Evolutionary conservation across 1,140 invertebrate species (phyloP).

Genomic region (Lamellibrachia luymesi): DNA sequence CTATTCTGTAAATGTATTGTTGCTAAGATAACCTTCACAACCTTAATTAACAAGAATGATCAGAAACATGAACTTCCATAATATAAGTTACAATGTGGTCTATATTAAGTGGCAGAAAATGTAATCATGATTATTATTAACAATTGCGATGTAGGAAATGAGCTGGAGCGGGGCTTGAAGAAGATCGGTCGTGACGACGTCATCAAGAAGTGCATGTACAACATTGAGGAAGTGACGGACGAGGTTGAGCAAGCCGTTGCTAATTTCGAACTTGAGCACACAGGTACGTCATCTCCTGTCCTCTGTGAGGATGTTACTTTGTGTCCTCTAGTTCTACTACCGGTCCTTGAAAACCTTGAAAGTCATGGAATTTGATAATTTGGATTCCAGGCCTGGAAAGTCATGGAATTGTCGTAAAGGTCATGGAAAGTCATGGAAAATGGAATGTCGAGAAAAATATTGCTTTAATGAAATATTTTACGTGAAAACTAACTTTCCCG

Average conservation of each 20-base stretch:
- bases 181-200: slow-evolving; percentile 90
- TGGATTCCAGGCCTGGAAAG: too few relatives aligned
- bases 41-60: neutral
- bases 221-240: slow-evolving; percentile 76
- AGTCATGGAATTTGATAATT: too few relatives aligned
- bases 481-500: too few relatives aligned
- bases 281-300: slow-evolving; percentile 46
- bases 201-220: slow-evolving; percentile 84
- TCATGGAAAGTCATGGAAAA: too few relatives aligned
- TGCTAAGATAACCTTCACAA: neutral
- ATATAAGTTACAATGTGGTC: neutral
- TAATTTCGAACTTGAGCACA: slow-evolving; percentile 73
- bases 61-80: neutral
- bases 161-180: slow-evolving; percentile 82
- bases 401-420: too few relatives aligned
- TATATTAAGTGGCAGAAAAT: neutral
- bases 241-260: slow-evolving; percentile 77
- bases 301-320: too few relatives aligned
- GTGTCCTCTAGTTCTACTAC: too few relatives aligned
- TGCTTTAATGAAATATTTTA: too few relatives aligned
- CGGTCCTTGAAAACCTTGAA: too few relatives aligned
- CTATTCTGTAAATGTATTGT: neutral
- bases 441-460: too few relatives aligned
- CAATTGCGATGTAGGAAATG: slow-evolving; percentile 65
- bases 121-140: neutral